These are phyloP conservation scores for Atractosteus spatula DNA, from an alignment of 2,113 vertebrate species.

Conservation along the genomic window DNA sequence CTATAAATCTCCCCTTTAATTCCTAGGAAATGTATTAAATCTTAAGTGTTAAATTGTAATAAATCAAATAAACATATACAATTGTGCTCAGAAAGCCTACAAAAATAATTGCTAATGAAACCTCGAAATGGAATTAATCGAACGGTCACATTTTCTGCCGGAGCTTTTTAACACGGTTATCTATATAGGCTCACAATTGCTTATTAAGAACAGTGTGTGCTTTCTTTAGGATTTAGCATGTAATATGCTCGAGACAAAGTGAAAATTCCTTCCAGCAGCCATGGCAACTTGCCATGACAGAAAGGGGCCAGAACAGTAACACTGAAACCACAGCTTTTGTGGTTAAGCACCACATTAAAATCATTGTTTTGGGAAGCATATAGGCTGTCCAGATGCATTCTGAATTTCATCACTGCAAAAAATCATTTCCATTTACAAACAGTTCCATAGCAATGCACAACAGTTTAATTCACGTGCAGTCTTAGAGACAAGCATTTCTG, in stretches of 20 bases:
- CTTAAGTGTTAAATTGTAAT: too few relatives aligned
- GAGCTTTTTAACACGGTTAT: slow-evolving; percentile 10
- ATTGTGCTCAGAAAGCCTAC: background rate
- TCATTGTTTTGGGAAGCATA: too few relatives aligned
- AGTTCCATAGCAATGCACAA: too few relatives aligned
- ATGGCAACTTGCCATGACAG: slow-evolving; percentile 64
- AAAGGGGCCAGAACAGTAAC: slow-evolving; percentile 15
- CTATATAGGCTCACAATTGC: slow-evolving; percentile 3
- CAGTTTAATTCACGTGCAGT: too few relatives aligned
- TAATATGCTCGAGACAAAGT: slow-evolving; percentile 51
- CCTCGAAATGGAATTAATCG: background rate
- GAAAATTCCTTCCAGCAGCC: slow-evolving; percentile 58
- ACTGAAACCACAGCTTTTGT: background rate
- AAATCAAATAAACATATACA: too few relatives aligned
- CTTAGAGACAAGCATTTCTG: too few relatives aligned
- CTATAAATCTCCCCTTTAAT: too few relatives aligned
- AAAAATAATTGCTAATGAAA: background rate
- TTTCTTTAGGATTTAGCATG: slow-evolving; percentile 23
- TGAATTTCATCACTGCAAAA: too few relatives aligned
- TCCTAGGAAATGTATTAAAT: too few relatives aligned
- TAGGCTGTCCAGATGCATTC: too few relatives aligned
- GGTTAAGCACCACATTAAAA: background rate
- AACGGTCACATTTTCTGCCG: background rate
- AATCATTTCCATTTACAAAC: too few relatives aligned
- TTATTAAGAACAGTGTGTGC: slow-evolving; percentile 16